Base-by-base conservation (phyloP, 1,140 invertebrate genomes). In the Euura saliciscinereae region DNA sequence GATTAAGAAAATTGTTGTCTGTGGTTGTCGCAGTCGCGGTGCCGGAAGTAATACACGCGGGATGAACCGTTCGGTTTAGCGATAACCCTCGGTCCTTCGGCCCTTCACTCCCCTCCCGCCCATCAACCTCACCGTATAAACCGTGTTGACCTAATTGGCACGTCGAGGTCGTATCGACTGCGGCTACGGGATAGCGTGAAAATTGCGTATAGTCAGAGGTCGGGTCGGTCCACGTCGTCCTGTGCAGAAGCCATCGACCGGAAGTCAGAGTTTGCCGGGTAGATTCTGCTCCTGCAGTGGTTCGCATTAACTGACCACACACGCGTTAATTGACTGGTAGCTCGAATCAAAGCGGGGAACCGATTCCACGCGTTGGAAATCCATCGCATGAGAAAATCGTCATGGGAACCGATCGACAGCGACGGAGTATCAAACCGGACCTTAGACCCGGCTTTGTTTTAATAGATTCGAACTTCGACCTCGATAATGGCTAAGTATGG, bases 101-200 rank as follows among this genome's bases (percentile, higher is more conserved):
- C 28, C 28, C 28, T 28, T n/a, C n/a, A n/a, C n/a, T n/a, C n/a
- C 51, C 51, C 51, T 2, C 8, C n/a, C 51, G 51, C 8, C 5
- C 51, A 59, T 59, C 51, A 59, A n/a, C 5, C 51, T 28, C 51
- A 11, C 51, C 13, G 51, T 59, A 59, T 59, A 59, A 59, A 59
- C 51, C 51, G 13, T 59, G 51, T 59, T 59, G 51, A 59, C 51
- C 51, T 59, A 59, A 59, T 59, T 59, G 51, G 51, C 3, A 59
- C 6, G 51, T 59, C 13, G 51, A 59, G 51, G 51, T n/a, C 8
- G 51, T 6, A 59, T 59, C 51, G 51, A 59, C 51, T 59, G 51
- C 51, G 8, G 51, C 51, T 3, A 3, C 51, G 3, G 51, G 51
- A 59, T 59, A 59, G 51, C 1, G 10, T 59, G 51, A 59, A 59